phyloP scores from a whole-genome alignment of 2,888 invertebrate species.

The Hydrotaea cyrtoneurina region DNA sequence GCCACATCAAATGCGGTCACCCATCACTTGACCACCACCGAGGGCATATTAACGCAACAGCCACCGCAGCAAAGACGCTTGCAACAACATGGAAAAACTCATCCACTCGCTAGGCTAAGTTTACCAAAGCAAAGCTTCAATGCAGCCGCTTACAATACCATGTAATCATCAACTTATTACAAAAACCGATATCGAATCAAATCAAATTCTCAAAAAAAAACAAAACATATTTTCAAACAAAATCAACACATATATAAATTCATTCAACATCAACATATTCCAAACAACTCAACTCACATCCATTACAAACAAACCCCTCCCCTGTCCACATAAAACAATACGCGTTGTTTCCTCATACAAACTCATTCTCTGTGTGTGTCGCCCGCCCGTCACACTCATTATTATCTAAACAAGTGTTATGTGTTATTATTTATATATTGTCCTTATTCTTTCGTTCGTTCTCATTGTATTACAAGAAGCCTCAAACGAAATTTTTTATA shows the following conservation, averaged over 20 bases:
- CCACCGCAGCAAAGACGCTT: slow-evolving; percentile 86
- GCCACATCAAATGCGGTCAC: slow-evolving; percentile 65
- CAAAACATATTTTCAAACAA: slow-evolving; percentile 53
- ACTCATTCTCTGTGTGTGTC: not conserved
- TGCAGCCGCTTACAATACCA: slow-evolving; percentile 92
- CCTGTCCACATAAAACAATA: not conserved
- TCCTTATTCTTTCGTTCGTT: slow-evolving; percentile 26
- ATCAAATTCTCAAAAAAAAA: slow-evolving; percentile 65
- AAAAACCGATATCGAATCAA: slow-evolving; percentile 53
- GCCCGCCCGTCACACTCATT: slow-evolving; percentile 4
- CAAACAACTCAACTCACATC: not conserved
- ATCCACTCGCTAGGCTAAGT: slow-evolving; percentile 93
- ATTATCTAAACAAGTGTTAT: slow-evolving; percentile 39
- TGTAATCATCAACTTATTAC: slow-evolving; percentile 83
- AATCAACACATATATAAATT: slow-evolving; percentile 41
- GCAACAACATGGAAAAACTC: slow-evolving; percentile 95
- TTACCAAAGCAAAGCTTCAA: slow-evolving; percentile 88
- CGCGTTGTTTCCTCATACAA: slow-evolving; percentile 20
- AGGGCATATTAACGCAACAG: slow-evolving; percentile 80
- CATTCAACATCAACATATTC: no score
- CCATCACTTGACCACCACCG: slow-evolving; percentile 70
- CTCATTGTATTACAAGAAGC: slow-evolving; percentile 24
- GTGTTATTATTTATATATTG: slow-evolving; percentile 56
- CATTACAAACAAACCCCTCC: slow-evolving; percentile 38
- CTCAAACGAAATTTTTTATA: slow-evolving; percentile 15